A percentile compares a stretch with the other conserved stretches of the same genome.
Evolutionary conservation across 2,888 invertebrate genomes (phyloP).

Genomic region (Scaptomyza parva): DNA sequence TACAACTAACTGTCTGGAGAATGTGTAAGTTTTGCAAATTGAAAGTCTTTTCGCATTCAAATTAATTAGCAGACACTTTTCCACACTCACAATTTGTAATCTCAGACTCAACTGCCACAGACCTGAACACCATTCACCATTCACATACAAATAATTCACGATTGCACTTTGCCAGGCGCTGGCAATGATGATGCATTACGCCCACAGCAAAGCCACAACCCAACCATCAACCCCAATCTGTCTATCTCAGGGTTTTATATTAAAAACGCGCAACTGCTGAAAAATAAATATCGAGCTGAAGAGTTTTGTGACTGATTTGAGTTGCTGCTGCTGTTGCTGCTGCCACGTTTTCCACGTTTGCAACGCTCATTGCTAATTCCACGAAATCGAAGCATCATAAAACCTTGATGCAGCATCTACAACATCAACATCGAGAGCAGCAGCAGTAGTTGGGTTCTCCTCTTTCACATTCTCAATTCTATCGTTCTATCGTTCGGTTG

Average conservation of each 20-base stretch:
- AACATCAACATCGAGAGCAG: constrained; percentile 5
- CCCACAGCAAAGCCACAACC: constrained; percentile 5
- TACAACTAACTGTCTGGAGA: neutral
- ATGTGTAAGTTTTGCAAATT: constrained; percentile 58
- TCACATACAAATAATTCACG: constrained; percentile 52
- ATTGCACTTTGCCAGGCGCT: constrained; percentile 33
- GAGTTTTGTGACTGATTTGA: constrained; percentile 26
- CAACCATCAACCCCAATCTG: neutral
- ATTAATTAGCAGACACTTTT: constrained; percentile 54
- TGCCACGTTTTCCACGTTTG: constrained; percentile 28
- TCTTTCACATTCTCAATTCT: constrained; percentile 4
- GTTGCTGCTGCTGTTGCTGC: constrained; percentile 16
- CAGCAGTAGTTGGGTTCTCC: neutral
- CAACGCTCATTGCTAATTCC: constrained; percentile 80
- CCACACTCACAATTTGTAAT: constrained; percentile 44
- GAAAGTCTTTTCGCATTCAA: constrained; percentile 43
- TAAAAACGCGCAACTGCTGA: constrained; percentile 56
- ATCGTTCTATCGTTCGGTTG: constrained; percentile 39
- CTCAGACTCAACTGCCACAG: constrained; percentile 38
- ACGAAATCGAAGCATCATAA: constrained; percentile 82
- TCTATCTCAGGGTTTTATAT: constrained; percentile 43
- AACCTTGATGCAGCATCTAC: constrained; percentile 66
- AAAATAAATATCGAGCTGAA: constrained; percentile 54
- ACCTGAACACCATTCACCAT: constrained; percentile 5
- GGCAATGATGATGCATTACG: constrained; percentile 31